phyloP scores from a whole-genome alignment of 2,113 vertebrate species.

The Psittacus erithacus region DNA sequence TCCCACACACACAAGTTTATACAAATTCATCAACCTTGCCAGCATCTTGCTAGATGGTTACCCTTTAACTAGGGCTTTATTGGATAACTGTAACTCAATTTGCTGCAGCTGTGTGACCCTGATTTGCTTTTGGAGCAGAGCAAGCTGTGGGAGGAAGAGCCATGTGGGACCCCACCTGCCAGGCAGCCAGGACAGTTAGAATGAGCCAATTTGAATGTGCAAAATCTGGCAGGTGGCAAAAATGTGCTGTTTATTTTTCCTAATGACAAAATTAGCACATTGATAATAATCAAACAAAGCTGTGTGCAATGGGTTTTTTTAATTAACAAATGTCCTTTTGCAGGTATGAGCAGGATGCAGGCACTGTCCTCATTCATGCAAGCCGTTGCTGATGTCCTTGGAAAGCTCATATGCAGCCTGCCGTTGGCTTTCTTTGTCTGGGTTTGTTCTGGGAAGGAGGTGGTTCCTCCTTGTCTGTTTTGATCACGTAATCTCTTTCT shows the following conservation, averaged over 20 bases:
- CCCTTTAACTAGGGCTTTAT: conserved; percentile 57
- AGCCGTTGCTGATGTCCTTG: neutral
- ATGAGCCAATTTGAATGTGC: neutral
- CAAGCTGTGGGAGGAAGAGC: neutral
- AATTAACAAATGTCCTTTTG: conserved; percentile 48
- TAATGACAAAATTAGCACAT: conserved; percentile 54
- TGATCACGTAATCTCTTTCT: neutral
- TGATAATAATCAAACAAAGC: conserved; percentile 39
- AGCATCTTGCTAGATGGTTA: conserved; percentile 62
- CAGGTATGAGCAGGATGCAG: conserved; percentile 4
- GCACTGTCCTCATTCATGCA: neutral
- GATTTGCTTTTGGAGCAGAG: neutral
- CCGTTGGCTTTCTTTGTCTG: neutral
- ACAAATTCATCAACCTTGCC: conserved; percentile 35
- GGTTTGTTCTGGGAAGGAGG: neutral
- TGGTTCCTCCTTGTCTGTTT: neutral
- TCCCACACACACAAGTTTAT: neutral
- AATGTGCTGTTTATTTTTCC: conserved; percentile 32
- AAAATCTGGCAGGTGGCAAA: conserved; percentile 34
- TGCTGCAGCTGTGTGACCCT: conserved; percentile 60
- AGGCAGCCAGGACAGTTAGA: neutral
- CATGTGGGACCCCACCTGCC: conserved; percentile 36
- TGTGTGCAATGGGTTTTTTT: conserved; percentile 16
- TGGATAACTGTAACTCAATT: conserved; percentile 51
- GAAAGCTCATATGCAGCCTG: neutral